phyloP scores from a whole-genome alignment of 2,888 invertebrate species.

The Phragmatobia fuliginosa region DNA sequence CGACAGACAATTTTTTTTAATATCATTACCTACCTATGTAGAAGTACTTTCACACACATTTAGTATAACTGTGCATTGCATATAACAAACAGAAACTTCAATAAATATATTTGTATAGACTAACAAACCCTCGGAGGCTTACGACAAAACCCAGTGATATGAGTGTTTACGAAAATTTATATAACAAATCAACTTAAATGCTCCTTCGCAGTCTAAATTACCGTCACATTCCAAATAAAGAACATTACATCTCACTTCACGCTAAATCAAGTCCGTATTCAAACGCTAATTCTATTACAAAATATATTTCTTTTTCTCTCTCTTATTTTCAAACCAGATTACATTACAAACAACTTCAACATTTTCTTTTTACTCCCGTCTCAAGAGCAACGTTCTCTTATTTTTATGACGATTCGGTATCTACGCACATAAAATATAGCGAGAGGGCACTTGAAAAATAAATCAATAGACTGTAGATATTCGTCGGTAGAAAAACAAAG shows the following conservation, averaged over 20 bases:
- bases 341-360: constrained; percentile 9
- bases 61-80: no score
- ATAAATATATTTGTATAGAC: no score
- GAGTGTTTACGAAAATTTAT: no score
- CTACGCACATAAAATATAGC: constrained; percentile 47
- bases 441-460: constrained; percentile 63
- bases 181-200: neutral
- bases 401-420: constrained; percentile 41
- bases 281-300: neutral
- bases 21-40: no score
- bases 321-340: neutral
- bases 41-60: no score
- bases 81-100: no score
- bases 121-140: neutral
- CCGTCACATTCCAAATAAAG: neutral
- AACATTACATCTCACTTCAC: neutral
- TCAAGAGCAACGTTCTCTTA: constrained; percentile 21
- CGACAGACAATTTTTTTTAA: no score
- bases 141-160: no score
- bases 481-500: constrained; percentile 65
- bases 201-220: neutral
- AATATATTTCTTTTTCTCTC: neutral
- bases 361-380: constrained; percentile 2
- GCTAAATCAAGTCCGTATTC: neutral
- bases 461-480: constrained; percentile 59